Base-by-base conservation (phyloP, 2,888 invertebrate genomes). In the Eupithecia subfuscata region DNA sequence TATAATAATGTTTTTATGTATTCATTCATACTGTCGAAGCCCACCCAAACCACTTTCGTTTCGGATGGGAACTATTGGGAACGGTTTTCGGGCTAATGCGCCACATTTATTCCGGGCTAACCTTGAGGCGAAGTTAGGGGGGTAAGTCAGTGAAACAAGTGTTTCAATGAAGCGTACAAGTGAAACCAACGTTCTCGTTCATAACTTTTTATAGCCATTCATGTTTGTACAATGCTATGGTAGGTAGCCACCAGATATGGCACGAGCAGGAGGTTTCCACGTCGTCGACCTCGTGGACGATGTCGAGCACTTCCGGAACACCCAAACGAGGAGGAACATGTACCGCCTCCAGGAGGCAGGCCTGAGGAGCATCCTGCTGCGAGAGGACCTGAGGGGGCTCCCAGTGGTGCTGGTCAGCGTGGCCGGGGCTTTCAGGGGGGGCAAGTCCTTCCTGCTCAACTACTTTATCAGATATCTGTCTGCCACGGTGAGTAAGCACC, bases 401-500 rank as follows among this genome's bases (percentile, higher is more conserved):
- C 78, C 80, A 9, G 82, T 82, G 69, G 83, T 78, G 64, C 74
- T 85, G 60, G 76, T 85, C 16, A 83, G 84, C 77, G 81, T 84
- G 30, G 83, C 83, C 16, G 84, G 84, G 65, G 82, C 80, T 8
- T 83, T 40, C 75, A 82, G 84, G 69, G 77, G 82, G 63, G 84
- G 84, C 60, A 84, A 84, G 73, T 84, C 84, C 25, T 84, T 84
- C 79, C 74, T 84, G 37, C 81, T 84, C 37, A 81, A 82, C 75
- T 83, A 79, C 74, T 78, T 83, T 56, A 77, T 84, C 45, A 78
- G 81, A 69, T 83, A 82, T 68, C 78, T 84, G 18, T 63, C 60
- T 30, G 77, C 81, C 2, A n/a, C 79, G 60, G 82, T 82, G 22
- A 79, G 79, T 65, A 18, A 34, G 34, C 2, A 25, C 48, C 11